A percentile compares a stretch with the other conserved stretches of the same genome.
These are phyloP conservation scores for Plecturocebus donacophilus DNA, from an alignment of 2,113 vertebrate species.

Conservation along the genomic window DNA sequence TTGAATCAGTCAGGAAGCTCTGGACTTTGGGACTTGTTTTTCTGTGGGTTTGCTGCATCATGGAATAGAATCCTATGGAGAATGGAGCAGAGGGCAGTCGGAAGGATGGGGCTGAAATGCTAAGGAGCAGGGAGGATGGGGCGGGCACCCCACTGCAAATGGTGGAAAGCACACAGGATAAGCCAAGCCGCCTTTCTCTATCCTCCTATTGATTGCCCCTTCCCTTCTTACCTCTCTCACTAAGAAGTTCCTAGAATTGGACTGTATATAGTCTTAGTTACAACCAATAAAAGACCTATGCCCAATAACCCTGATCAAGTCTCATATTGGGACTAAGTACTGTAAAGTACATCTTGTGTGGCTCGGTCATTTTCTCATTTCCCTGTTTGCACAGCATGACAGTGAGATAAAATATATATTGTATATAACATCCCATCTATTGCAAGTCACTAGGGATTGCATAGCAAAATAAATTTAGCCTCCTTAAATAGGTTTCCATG, in stretches of 20 bases:
- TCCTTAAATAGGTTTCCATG: conserved; percentile 35
- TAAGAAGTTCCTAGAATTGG: background rate
- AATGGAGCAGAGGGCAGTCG: background rate
- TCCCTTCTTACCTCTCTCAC: background rate
- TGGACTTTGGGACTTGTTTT: background rate
- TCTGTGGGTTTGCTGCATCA: background rate
- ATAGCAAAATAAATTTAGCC: conserved; percentile 36
- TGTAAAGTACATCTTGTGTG: conserved; percentile 31
- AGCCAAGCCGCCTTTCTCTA: background rate
- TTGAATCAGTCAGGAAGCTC: background rate
- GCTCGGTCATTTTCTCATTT: background rate
- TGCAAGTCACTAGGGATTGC: background rate
- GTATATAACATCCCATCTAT: background rate
- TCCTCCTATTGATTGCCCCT: background rate
- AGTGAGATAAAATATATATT: conserved; percentile 29
- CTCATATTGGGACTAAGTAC: background rate
- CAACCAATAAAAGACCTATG: background rate
- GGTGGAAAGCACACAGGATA: background rate
- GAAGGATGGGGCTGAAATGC: background rate
- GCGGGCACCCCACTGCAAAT: rapidly evolving
- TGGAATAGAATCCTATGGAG: background rate
- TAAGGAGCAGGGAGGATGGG: background rate
- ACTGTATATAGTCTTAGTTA: background rate
- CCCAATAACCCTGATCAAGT: background rate
- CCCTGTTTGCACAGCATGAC: conserved; percentile 14